Percentiles rank a stretch among this genome's conserved stretches.
phyloP scores from a whole-genome alignment of 2,797 vertebrate genomes.

The Australoheros facetus region DNA sequence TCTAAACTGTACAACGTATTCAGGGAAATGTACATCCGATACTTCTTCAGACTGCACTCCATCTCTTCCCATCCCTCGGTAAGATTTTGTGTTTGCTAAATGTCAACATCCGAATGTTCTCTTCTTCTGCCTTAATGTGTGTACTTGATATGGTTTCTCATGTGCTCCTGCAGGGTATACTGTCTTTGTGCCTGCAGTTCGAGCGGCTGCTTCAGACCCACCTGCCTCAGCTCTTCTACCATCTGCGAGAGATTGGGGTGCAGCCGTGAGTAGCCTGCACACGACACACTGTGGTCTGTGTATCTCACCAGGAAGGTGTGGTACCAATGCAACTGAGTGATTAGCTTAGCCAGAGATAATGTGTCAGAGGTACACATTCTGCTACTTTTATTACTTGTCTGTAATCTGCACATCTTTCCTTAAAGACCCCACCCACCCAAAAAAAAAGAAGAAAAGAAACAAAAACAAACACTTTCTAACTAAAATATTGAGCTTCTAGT shows the following conservation, averaged over 20 bases:
- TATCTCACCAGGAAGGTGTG: background rate
- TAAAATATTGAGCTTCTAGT: background rate
- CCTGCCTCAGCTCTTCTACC: constrained; percentile 96
- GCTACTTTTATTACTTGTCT: background rate
- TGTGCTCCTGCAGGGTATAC: constrained; percentile 87
- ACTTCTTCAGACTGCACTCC: constrained; percentile 98
- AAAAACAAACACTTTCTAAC: background rate
- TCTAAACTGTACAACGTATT: constrained; percentile 95
- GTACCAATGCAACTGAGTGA: background rate
- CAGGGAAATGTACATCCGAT: constrained; percentile 97
- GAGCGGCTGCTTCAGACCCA: constrained; percentile 94
- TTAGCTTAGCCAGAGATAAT: background rate
- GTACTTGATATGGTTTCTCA: background rate
- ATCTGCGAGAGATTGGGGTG: constrained; percentile 93
- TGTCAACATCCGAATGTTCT: background rate
- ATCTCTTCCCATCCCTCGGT: constrained; percentile 97
- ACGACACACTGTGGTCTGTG: background rate
- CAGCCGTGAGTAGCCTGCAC: constrained; percentile 89
- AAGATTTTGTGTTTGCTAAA: constrained; percentile 62
- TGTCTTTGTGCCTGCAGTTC: constrained; percentile 95
- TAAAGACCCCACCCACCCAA: too few species aligned
- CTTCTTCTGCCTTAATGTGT: background rate
- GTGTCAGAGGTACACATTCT: background rate
- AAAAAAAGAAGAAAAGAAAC: too few species aligned
- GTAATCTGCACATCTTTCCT: background rate